Evolutionary conservation across 2,113 vertebrate genomes (phyloP), one percentile per base, ranked within the genome.

Genomic region (Malurus melanocephalus): DNA sequence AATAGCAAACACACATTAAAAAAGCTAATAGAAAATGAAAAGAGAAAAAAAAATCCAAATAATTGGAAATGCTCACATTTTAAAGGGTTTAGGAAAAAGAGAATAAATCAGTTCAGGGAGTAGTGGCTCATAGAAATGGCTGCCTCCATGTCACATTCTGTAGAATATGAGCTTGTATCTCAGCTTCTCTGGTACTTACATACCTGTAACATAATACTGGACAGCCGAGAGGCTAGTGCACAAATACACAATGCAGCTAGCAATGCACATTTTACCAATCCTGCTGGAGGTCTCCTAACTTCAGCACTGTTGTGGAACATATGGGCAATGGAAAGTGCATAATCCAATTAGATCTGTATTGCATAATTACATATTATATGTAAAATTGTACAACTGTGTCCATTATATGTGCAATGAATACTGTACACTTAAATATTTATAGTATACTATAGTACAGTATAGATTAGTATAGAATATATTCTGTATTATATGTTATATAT

Each of bases 171-270:
- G 15, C 7, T 45, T 40, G 5, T 57, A 17, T 27, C 43, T 73
- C 56, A 62, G 24, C 28, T 49, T 35, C 51, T 52, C 52, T 26
- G 38, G 22, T 42, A 49, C 32, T 35, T 56, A 19, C 16, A 20
- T 21, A 61, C 19, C 51, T 45, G 30, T 27, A 48, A 45, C 0
- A 0, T 21, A n/a, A 40, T 2, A 3, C 10, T 11, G 28, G 18
- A 13, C 26, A 67, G 59, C 0, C 0, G 53, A n/a, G 14, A 16
- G 19, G 35, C 40, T 67, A 35, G 11, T 11, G 35, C 35, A 55
- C 32, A 79, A 22, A 38, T 11, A 21, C 28, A 53, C 22, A 46
- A 7, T 1, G 8, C 28, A 73, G 38, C 9, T 38, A 38, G 38
- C 10, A 38, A 38, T 38, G 38, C n/a, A 23, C 15, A 9, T 62